These are phyloP conservation scores for Campylorhamphus procurvoides DNA, from an alignment of 2,113 vertebrate genomes.

Conservation along the genomic window DNA sequence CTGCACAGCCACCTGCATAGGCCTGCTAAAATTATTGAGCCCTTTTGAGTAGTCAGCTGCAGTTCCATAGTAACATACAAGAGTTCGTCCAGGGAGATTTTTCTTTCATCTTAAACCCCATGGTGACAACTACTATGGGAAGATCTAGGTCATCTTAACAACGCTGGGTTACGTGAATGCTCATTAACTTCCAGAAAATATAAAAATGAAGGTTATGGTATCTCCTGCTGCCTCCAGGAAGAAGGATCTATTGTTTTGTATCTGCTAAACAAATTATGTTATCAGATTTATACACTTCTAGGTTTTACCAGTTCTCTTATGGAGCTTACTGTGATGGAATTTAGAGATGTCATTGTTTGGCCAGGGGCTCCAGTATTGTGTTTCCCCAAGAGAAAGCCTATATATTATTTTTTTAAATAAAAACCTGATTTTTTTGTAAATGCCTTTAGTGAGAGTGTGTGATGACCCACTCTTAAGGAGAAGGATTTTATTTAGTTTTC, in stretches of 20 bases:
- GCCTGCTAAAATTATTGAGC: not conserved
- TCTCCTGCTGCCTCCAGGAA: not conserved
- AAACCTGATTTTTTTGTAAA: not conserved
- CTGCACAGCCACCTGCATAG: not conserved
- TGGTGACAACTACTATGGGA: not conserved
- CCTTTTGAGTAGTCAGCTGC: not conserved
- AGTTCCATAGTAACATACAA: not conserved
- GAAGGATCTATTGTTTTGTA: not conserved
- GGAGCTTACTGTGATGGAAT: not conserved
- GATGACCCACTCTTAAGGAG: not conserved
- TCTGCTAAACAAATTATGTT: not conserved
- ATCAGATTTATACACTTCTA: not conserved
- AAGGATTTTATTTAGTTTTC: not conserved
- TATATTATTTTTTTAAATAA: not conserved
- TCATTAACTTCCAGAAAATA: not conserved
- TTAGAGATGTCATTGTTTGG: not conserved
- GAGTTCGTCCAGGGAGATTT: not conserved
- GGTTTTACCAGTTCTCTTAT: not conserved
- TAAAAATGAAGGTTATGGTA: not conserved
- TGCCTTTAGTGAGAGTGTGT: not conserved
- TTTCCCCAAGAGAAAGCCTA: not conserved
- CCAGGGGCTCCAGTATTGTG: not conserved
- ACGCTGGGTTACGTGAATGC: not conserved
- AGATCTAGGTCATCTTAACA: not conserved
- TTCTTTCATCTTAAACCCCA: not conserved